These are phyloP conservation scores for Cataglyphis livida DNA, from an alignment of 2,888 invertebrate genomes.

Conservation along the genomic window DNA sequence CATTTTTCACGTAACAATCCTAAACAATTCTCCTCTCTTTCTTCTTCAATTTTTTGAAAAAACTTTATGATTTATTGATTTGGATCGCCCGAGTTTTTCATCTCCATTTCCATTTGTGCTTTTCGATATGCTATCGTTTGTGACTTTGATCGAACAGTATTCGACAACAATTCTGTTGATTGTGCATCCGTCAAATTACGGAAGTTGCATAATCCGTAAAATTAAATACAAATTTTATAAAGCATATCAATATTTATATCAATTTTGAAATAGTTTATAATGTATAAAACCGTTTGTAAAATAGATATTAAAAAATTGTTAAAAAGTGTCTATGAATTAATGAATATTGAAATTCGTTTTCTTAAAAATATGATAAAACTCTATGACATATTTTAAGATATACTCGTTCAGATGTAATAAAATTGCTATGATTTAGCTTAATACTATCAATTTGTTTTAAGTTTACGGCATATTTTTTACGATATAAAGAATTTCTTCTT, in stretches of 20 bases:
- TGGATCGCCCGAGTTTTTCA: not conserved
- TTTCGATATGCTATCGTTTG: not conserved
- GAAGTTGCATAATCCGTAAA: not conserved
- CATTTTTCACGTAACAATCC: constrained; percentile 15
- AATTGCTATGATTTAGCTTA: not conserved
- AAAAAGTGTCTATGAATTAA: not conserved
- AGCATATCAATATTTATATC: not conserved
- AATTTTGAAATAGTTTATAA: not conserved
- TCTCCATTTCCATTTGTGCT: constrained; percentile 27
- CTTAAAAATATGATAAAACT: not conserved
- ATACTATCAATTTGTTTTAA: not conserved
- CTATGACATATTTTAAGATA: not conserved
- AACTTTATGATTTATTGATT: constrained; percentile 26
- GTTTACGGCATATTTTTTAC: not conserved
- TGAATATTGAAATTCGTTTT: not conserved
- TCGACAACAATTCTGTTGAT: constrained; percentile 10
- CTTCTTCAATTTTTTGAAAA: not conserved
- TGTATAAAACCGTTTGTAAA: not conserved
- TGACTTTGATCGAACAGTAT: not conserved
- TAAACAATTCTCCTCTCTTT: constrained; percentile 2
- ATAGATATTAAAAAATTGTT: not conserved
- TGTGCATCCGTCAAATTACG: not conserved
- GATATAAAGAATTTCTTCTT: not conserved
- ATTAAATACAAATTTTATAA: constrained; percentile 2
- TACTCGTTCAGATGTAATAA: not conserved